Base-by-base conservation (phyloP, 37 sponge, comb jelly and placozoan species). In the Geodia barretti region DNA sequence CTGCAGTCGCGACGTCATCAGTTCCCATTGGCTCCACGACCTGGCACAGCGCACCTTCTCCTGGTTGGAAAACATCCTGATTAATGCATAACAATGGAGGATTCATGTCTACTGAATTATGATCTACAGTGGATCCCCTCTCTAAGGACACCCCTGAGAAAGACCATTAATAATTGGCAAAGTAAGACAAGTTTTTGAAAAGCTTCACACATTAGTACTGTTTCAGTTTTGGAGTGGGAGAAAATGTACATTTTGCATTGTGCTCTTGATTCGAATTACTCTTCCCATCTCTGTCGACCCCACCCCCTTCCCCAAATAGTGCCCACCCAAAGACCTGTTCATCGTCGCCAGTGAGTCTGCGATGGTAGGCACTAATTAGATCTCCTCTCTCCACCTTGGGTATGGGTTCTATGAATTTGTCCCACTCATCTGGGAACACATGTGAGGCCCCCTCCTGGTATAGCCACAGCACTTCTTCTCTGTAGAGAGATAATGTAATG, bases 361-460 rank as follows among this genome's bases (percentile, higher is more conserved):
- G 61, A 41, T 90, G 43, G 70, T 85, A 90, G 25, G 91, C 91
- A 59, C 78, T 72, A 34, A 90, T 69, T 73, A 90, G 43, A 47
- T 90, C 86, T 1, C 82, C 82, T 30, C 86, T 68, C 77, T 90
- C 91, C 39, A 85, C 79, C 33, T 77, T 26, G 38, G 89, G 89
- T 21, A 89, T 89, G 30, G 91, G 86, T 3, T 24, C 77, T 19
- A 80, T 32, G 59, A 59, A 90, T 2, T 47, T 63, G 59, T 90
- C 77, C 73, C 72, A 90, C 21, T 39, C 39, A 32, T 90, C 91
- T 23, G 91, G 91, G 60, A 60, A 90, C 4, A 90, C 4, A 68
- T 72, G 41, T 37, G 82, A 80, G 17, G 86, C 86, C n/a, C 91
- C 91, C 47, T 80, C 82, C 60, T 90, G 76, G 77, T 85, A 90